These are phyloP conservation scores for Aphaenogaster floridana DNA, from an alignment of 1,140 invertebrate genomes.

Conservation along the genomic window DNA sequence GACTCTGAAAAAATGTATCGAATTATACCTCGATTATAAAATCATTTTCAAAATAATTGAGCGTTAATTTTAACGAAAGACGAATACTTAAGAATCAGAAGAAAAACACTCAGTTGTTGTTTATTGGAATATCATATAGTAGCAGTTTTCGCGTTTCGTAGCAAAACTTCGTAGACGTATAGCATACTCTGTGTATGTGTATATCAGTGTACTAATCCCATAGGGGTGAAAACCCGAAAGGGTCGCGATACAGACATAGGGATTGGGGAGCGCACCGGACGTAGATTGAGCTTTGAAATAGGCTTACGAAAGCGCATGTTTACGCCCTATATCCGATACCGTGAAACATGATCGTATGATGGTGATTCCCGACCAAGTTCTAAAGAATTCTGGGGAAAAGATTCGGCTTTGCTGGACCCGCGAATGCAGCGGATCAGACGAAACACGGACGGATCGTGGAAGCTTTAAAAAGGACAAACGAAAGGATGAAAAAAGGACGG, in stretches of 20 bases:
- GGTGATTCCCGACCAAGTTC: conserved; percentile 15
- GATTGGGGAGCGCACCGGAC: conserved; percentile 30
- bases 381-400: not conserved
- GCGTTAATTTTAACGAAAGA: not conserved
- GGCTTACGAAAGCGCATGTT: conserved; percentile 40
- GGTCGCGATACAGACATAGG: not conserved
- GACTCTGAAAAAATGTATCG: not conserved
- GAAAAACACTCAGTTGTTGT: not conserved
- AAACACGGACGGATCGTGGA: not conserved
- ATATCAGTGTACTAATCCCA: conserved; percentile 27
- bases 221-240: conserved; percentile 31
- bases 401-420: not conserved
- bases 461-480: not conserved
- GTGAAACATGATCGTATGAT: conserved; percentile 37
- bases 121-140: not conserved
- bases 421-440: not conserved
- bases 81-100: not conserved
- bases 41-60: not conserved
- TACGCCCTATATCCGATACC: conserved; percentile 30
- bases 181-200: not conserved
- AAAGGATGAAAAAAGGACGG: not conserved
- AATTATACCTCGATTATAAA: not conserved
- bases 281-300: conserved; percentile 46
- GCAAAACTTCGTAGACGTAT: not conserved
- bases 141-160: not conserved